These are phyloP conservation scores for Hirtodrosophila duncani DNA, from an alignment of 2,888 invertebrate species.

Conservation along the genomic window DNA sequence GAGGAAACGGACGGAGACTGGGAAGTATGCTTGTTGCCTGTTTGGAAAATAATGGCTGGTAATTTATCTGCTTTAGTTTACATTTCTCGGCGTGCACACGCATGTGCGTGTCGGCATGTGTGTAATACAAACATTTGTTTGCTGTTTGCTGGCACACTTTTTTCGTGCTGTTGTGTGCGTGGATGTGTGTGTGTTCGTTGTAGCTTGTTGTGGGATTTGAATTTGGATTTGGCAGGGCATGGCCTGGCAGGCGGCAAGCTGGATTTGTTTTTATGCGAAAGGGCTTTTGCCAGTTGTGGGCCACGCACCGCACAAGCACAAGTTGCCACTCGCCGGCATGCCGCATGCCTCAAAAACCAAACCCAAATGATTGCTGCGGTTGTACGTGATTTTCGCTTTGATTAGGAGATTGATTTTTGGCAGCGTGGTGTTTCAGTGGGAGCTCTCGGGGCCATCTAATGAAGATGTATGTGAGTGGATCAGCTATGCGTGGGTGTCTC, in stretches of 20 bases:
- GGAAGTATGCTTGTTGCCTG: slow-evolving; percentile 45
- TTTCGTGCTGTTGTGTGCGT: slow-evolving; percentile 5
- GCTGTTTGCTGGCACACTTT: slow-evolving; percentile 48
- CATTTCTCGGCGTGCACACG: slow-evolving; percentile 38
- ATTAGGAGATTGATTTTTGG: slow-evolving; percentile 60
- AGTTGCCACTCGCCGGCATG: neutral
- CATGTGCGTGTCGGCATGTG: slow-evolving; percentile 52
- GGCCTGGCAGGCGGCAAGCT: slow-evolving; percentile 31
- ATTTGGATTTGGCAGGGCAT: too few relatives aligned
- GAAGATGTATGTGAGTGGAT: slow-evolving; percentile 26
- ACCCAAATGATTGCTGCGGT: slow-evolving; percentile 57
- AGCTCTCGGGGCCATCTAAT: slow-evolving; percentile 12
- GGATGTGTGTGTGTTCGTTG: neutral
- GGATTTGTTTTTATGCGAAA: slow-evolving; percentile 57
- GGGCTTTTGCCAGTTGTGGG: too few relatives aligned
- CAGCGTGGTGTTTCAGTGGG: neutral
- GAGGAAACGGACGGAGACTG: neutral
- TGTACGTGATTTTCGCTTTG: slow-evolving; percentile 63
- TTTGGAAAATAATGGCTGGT: slow-evolving; percentile 67
- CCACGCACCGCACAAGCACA: too few relatives aligned
- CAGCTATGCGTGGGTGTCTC: too few relatives aligned
- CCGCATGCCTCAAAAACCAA: neutral
- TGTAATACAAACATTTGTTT: slow-evolving; percentile 60
- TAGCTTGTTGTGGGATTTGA: slow-evolving; percentile 18
- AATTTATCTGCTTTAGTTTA: slow-evolving; percentile 72